These are phyloP conservation scores for Nomada hirtipes DNA, from an alignment of 2,888 invertebrate genomes.

Conservation along the genomic window DNA sequence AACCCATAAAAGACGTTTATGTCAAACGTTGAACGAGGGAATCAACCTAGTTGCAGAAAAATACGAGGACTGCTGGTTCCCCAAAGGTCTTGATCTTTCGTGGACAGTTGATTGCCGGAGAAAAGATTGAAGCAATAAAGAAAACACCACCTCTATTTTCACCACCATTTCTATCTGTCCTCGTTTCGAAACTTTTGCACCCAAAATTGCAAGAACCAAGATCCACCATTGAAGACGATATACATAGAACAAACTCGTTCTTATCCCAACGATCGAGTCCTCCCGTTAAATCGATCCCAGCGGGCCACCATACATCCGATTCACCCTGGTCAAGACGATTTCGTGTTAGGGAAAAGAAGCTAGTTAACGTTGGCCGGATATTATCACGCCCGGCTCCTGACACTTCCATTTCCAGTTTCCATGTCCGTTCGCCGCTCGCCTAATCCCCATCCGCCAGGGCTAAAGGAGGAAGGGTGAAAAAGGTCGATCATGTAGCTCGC, in stretches of 20 bases:
- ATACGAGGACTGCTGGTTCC: too few relatives aligned
- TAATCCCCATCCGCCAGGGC: slow-evolving; percentile 49
- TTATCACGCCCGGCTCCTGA: slow-evolving; percentile 56
- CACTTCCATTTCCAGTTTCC: slow-evolving; percentile 65
- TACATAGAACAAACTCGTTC: slow-evolving; percentile 4
- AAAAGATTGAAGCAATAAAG: too few relatives aligned
- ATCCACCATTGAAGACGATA: neutral
- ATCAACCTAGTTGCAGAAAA: slow-evolving; percentile 14
- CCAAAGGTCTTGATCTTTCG: too few relatives aligned
- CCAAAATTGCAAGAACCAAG: neutral
- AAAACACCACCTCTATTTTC: too few relatives aligned
- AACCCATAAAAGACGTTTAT: slow-evolving; percentile 11
- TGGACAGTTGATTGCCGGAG: too few relatives aligned
- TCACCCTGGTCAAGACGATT: slow-evolving; percentile 43
- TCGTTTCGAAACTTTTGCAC: too few relatives aligned
- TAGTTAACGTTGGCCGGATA: slow-evolving; percentile 62
- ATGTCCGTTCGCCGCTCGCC: slow-evolving; percentile 26
- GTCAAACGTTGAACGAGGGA: neutral
- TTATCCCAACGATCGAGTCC: neutral
- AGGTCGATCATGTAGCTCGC: too few relatives aligned
- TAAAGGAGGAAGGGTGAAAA: slow-evolving; percentile 30
- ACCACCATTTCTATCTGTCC: too few relatives aligned
- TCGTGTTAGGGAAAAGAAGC: slow-evolving; percentile 49
- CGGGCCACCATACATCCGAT: neutral
- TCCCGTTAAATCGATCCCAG: neutral